Evolutionary conservation across 2,797 vertebrate genomes (phyloP), one percentile per base, ranked within the genome.

Genomic region (Ficedula albicollis): DNA sequence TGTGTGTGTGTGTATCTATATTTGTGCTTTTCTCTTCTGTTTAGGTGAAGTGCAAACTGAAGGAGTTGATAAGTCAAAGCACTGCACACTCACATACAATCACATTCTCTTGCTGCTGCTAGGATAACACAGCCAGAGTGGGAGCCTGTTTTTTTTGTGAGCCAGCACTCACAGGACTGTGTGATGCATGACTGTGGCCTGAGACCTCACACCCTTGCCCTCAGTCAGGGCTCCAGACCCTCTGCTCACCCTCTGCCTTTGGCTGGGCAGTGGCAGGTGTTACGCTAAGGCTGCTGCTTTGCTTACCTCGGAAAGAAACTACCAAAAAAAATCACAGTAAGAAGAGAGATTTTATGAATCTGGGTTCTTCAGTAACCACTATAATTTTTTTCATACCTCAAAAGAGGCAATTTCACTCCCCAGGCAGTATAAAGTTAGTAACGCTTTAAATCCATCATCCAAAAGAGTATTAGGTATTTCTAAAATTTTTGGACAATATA

Each of bases 141-240:
- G 25, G 23, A 84, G n/a, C 15, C 20, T 68, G 19, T 13, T 80
- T 46, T 13, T 0, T 48, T 58, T n/a, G 21, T 18, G 32, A 62
- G 19, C 6, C 10, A 5, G 9, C 20, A 27, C 13, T 19, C 54
- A 9, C 11, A 55, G n/a, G 20, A 60, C n/a, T 36, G 5, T 0
- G 1, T 32, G 63, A 20, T 14, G 36, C 17, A 26, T 0, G 1
- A 7, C 18, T 15, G 60, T 29, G 8, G 15, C 17, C 14, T 1
- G 3, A 46, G 38, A 36, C 13, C 19, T 58, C 52, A 67, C 17
- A 21, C 22, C 83, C 9, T 0, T 4, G 8, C 6, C 2, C 3
- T 39, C 44, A 64, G 22, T 9, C 1, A 0, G 21, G 11, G 26
- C 26, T 62, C 46, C 39, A 22, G 16, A 59, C 32, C 15, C 2